Base-by-base conservation (phyloP, 2,113 vertebrate genomes). In the Henicopernis longicauda region DNA sequence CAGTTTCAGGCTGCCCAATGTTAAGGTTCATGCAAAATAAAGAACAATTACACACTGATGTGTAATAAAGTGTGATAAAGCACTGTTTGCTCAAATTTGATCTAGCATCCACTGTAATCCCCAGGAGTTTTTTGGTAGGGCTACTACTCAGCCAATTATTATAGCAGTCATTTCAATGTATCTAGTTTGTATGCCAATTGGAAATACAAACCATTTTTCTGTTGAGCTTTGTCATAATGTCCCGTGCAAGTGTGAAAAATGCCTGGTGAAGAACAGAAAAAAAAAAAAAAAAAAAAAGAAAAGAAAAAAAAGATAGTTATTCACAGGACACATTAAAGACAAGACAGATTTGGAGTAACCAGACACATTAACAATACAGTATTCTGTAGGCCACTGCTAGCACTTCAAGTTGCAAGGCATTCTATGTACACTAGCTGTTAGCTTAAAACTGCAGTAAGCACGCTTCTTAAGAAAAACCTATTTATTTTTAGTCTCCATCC, bases 171-270 rank as follows among this genome's bases (percentile, higher is more conserved):
- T 82, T 71, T 89, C 57, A 70, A 27, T n/a, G 5, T 44, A 65
- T 42, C 73, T 49, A 95, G 34, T 69, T 69, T 20, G 42, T 27
- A 88, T 11, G n/a, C 19, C 66, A 69, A 54, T 7, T 61, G 67
- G 57, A 95, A 73, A 97, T 97, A 98, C 99, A 98, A 98, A 99
- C 99, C 97, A 99, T 99, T 98, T 99, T 99, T 97, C 98, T 99
- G 98, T 99, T 99, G 96, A 99, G 99, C 95, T 99, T 99, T 97
- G 99, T 98, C 98, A 99, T 98, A 96, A 99, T 99, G 98, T 99
- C 99, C 98, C 99, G 98, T 95, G 98, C 99, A 90, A 99, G 98
- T 12, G 98, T 99, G 98, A 99, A 99, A 98, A 99, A 99, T 25
- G 99, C 99, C 99, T 99, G 95, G 27, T 34, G 49, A 90, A 44